Evolutionary conservation across 2,113 vertebrate species (phyloP), one percentile per base, ranked within the genome.

Genomic region (Gila orcuttii): DNA sequence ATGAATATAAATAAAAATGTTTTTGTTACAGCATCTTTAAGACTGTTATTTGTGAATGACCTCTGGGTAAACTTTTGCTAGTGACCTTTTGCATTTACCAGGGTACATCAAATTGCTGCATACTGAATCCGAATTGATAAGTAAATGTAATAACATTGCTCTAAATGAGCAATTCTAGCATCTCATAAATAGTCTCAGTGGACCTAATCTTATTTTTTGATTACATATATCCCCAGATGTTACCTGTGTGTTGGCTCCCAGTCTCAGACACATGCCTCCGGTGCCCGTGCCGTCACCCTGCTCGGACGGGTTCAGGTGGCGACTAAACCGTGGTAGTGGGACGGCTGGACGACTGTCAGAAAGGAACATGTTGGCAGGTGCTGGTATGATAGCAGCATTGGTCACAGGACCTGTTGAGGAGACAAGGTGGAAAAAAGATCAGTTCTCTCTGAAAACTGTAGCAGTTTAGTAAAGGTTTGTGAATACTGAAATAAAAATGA

Each of bases 351-450:
- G 95, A 90, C 96, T 96, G 0, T 99, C 98, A 0, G 97, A 95
- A 71, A 95, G 95, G 47, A 98, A 94, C 98, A 99, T 99, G 94
- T 97, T 96, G 6, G 96, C 93, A 0, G 97, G 97, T 0, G 97
- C 97, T 39, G 96, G 91, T 68, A 94, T 90, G 52, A 99, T 96
- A 92, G 95, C 74, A 2, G 96, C 97, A 0, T 98, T 99, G 2
- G 97, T 99, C 82, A 99, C 95, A 0, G 97, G 97, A 69, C 97
- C 98, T 99, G 89, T 0, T 19, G 74, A 4, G 33, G 0, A 45
- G 7, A 84, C 13, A 47, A 60, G 21, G 59, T 10, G 9, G 5
- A 69, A 42, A 23, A n/a, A 60, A 42, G 15, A 23, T 52, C 25
- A 52, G 60, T 52, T 28, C 62, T 64, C 25, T 69, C 17, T 69